A percentile compares a stretch with the other conserved stretches of the same genome.
Evolutionary conservation across 2,113 vertebrate genomes (phyloP).

Genomic region (Cavia aperea): DNA sequence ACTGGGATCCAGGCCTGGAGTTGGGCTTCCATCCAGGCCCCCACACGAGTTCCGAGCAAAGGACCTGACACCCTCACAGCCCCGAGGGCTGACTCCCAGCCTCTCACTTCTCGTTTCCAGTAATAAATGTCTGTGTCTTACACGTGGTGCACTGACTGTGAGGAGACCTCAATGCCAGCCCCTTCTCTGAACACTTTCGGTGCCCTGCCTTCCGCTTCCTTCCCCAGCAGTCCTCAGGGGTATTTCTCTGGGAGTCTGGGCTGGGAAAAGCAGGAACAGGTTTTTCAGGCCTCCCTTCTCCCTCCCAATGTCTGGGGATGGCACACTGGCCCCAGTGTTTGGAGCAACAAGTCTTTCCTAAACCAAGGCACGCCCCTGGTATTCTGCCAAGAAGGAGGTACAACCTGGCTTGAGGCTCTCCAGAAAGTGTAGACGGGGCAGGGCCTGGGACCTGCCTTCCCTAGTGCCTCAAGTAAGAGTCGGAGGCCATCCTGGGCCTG

Average conservation of each 20-base stretch:
- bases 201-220: not conserved
- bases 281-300: conserved; percentile 47
- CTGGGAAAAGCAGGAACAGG: conserved; percentile 34
- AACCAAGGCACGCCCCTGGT: conserved; percentile 31
- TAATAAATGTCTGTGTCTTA: conserved; percentile 57
- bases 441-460: not conserved
- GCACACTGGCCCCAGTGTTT: conserved; percentile 47
- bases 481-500: not conserved
- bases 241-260: not conserved
- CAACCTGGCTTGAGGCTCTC: not conserved
- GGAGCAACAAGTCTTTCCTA: conserved; percentile 48
- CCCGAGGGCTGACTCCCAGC: not conserved
- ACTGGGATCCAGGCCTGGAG: not conserved
- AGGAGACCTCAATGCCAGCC: not conserved
- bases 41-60: not conserved
- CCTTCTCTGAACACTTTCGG: not conserved
- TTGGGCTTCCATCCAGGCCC: not conserved
- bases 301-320: not conserved
- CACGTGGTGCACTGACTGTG: not conserved
- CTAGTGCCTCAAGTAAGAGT: not conserved
- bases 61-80: not conserved
- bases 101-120: not conserved
- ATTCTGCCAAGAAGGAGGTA: conserved; percentile 11
- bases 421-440: not conserved
- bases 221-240: not conserved